Base-by-base conservation (phyloP, 2,113 vertebrate genomes). In the Clarias magur region DNA sequence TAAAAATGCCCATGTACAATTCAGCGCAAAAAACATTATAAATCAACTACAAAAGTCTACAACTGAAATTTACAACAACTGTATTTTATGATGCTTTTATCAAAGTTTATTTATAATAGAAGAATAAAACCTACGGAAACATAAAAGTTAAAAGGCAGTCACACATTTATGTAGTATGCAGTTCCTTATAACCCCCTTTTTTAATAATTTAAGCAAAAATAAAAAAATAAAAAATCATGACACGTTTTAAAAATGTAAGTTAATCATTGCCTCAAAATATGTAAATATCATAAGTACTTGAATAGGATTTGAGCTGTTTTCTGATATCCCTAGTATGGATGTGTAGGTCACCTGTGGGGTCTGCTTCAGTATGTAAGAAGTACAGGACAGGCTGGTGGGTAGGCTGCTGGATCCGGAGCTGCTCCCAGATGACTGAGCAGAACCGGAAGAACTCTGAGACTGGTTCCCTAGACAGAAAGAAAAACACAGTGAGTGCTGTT, bases 351-450 rank as follows among this genome's bases (percentile, higher is more conserved):
- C 95, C 94, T 96, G 95, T 81, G 95, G 98, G 1, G 98, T 99
- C 91, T 99, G 98, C 92, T 99, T 99, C 84, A 99, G 96, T 93
- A 99, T 98, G 86, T 99, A 99, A 21, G 98, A 99, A 0, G 98
- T 99, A 89, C 98, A 99, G 17, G 97, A 97, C 89, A 99, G 96
- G 92, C 98, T 97, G 88, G 97, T 97, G 16, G 97, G 97, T 89
- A 99, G 96, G 92, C 98, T 97, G 88, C 97, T 97, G 12, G 96
- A 95, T 48, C 96, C 91, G 79, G 93, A 94, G 38, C 93, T 94
- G 30, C 88, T 89, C 57, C 76, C 90, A 88, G 95, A 95, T 62
- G 96, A 94, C 85, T 95, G 95, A 83, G 95, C 93, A 23, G 94
- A 84, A 82, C 93, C 88, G 72, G 92, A 91, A 82, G 93, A 94